Percentiles rank a stretch among this genome's conserved stretches.
Conservation (phyloP, 1,140 invertebrate genomes). For the Panagrolaimus sp. region DNA sequence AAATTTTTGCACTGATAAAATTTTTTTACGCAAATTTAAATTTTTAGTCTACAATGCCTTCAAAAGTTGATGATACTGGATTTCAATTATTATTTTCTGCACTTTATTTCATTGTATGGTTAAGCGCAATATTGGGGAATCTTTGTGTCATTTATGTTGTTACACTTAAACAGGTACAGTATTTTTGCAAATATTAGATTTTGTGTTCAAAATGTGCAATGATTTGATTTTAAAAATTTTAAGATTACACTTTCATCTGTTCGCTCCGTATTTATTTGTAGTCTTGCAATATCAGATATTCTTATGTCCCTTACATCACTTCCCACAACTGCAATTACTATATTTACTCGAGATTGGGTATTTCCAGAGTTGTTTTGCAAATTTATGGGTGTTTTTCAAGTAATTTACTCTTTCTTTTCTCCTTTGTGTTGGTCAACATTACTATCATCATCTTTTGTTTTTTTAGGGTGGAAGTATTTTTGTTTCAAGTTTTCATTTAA, state of each 20-base stretch:
- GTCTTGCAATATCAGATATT: slow-evolving; percentile 51
- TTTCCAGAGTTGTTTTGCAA: slow-evolving; percentile 56
- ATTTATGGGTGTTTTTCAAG: slow-evolving; percentile 58
- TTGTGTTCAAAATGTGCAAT: neutral
- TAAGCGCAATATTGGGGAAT: slow-evolving; percentile 52
- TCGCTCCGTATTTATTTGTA: slow-evolving; percentile 56
- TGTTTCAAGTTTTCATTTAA: slow-evolving; percentile 58
- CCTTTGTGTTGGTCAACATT: neutral
- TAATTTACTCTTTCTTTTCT: slow-evolving; percentile 27
- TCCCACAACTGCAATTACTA: slow-evolving; percentile 55
- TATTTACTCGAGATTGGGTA: slow-evolving; percentile 59
- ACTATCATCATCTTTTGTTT: neutral
- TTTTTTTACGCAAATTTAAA: neutral
- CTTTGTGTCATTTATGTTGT: slow-evolving; percentile 55
- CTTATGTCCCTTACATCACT: slow-evolving; percentile 54
- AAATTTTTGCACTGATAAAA: slow-evolving; percentile 7
- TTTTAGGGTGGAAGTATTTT: slow-evolving; percentile 59
- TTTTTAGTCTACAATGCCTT: slow-evolving; percentile 38
- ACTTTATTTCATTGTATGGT: slow-evolving; percentile 55
- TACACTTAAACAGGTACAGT: slow-evolving; percentile 54
- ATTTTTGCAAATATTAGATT: too few relatives aligned
- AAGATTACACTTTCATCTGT: slow-evolving; percentile 54
- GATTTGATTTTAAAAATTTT: slow-evolving; percentile 28
- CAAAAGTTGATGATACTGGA: slow-evolving; percentile 44
- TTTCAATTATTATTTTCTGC: slow-evolving; percentile 52